Evolutionary conservation across 2,888 invertebrate genomes (phyloP).

Genomic region (Acrocyrtus sp.): DNA sequence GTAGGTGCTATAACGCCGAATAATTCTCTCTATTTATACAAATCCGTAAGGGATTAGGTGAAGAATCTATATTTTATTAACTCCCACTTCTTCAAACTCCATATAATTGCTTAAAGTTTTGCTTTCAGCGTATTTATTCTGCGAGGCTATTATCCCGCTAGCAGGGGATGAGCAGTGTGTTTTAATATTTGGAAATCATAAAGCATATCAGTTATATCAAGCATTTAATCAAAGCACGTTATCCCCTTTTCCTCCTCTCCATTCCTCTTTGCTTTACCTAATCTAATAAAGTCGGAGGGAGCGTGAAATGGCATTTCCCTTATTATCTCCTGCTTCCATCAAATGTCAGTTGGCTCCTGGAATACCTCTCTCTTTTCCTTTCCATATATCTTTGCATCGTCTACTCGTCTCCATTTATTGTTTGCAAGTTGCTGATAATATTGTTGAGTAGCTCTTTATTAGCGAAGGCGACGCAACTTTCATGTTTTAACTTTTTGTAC

Average conservation of each 20-base stretch:
- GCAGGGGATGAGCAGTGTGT: neutral
- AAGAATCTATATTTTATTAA: conserved; percentile 22
- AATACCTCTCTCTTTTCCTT: conserved; percentile 24
- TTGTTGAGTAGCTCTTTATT: conserved; percentile 41
- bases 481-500: neutral
- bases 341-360: conserved; percentile 60
- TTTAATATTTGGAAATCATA: neutral
- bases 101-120: conserved; percentile 47
- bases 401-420: conserved; percentile 40
- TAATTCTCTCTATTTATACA: no score
- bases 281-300: conserved; percentile 62
- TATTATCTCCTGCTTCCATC: conserved; percentile 62
- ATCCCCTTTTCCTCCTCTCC: conserved; percentile 37
- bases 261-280: conserved; percentile 51
- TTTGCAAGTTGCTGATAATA: conserved; percentile 52
- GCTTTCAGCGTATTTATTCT: conserved; percentile 24
- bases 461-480: conserved; percentile 15
- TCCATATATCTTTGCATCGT: conserved; percentile 14
- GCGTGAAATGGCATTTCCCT: conserved; percentile 63
- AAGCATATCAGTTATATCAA: conserved; percentile 31
- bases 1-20: no score
- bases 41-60: no score
- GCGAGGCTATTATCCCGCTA: neutral
- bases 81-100: conserved; percentile 47
- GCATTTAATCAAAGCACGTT: conserved; percentile 48